These are phyloP conservation scores for Bagarius yarrelli DNA, from an alignment of 2,113 vertebrate species.

Conservation along the genomic window DNA sequence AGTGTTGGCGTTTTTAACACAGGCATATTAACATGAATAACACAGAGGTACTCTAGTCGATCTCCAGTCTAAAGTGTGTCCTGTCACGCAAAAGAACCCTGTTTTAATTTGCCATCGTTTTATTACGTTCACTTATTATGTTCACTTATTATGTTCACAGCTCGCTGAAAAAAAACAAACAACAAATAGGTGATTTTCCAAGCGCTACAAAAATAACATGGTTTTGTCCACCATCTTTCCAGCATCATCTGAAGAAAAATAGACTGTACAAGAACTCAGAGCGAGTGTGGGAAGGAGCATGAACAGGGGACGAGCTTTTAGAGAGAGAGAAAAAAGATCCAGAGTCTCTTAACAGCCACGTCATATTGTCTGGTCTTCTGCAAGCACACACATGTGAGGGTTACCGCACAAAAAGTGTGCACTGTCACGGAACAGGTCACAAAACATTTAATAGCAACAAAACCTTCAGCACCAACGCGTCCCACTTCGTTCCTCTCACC, in stretches of 20 bases:
- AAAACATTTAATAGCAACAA: not conserved
- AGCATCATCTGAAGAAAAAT: constrained; percentile 53
- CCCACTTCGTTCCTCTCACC: constrained; percentile 58
- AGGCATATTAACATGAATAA: constrained; percentile 16
- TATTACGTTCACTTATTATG: constrained; percentile 1
- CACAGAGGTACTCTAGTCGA: not conserved
- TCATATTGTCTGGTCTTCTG: constrained; percentile 87
- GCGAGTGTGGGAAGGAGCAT: constrained; percentile 26
- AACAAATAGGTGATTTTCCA: constrained; percentile 61
- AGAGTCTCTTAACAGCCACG: constrained; percentile 81
- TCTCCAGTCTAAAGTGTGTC: constrained; percentile 13
- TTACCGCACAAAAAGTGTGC: not conserved
- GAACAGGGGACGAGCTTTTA: constrained; percentile 20
- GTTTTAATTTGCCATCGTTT: constrained; percentile 10
- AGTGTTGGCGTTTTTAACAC: constrained; percentile 36
- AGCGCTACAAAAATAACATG: constrained; percentile 73
- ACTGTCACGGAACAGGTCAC: not conserved
- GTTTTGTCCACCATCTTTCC: constrained; percentile 64
- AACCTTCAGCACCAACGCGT: not conserved
- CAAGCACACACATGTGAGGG: constrained; percentile 57
- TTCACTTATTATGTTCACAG: too few species aligned
- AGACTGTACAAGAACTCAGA: constrained; percentile 44
- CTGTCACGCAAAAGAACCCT: not conserved
- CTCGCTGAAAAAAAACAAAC: constrained; percentile 34
- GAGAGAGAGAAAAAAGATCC: constrained; percentile 55